Evolutionary conservation across 2,113 vertebrate genomes (phyloP), one percentile per base, ranked within the genome.

Genomic region (Gnathonemus longibarbis): DNA sequence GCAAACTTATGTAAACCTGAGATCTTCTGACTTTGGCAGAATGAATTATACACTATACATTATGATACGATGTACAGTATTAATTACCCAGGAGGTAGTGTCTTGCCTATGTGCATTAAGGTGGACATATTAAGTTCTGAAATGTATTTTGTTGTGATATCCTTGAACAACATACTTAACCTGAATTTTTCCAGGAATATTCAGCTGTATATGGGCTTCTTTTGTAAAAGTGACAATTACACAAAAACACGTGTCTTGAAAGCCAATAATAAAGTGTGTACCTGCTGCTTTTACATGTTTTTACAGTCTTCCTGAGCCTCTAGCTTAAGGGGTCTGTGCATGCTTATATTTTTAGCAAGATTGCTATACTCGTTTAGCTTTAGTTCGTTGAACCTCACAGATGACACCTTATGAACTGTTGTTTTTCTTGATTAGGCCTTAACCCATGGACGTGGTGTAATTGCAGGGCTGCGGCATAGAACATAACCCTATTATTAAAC

Each of bases 401-500:
- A 45, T 10, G 11, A 90, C 83, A 45, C 50, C 39, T 58, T 90
- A 90, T 85, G 80, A 90, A 66, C 80, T 85, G 50, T 35, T 85
- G 77, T 90, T 90, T 84, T 90, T 90, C 89, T 85, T 90, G 52
- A 90, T 90, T 90, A 85, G 42, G 53, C 89, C 83, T 19, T 48
- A 87, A 62, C 80, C 80, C 74, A 86, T 62, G 77, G 53, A 85
- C n/a, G 80, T 10, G 17, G 31, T 27, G 80, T 90, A 90, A 90
- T 90, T 85, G 80, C 83, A 21, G 39, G 89, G 15, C 77, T 66
- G 35, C 83, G 0, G 24, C 80, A 86, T 90, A 90, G 89, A 85
- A 90, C 80, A 90, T 85, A 90, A 66, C 80, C 50, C 83, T 58
- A 85, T 90, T 90, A 90, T 90, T 90, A 90, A 85, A 90, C 89